Percentiles rank a stretch among this genome's conserved stretches.
Evolutionary conservation across 2,113 vertebrate genomes (phyloP).

Genomic region (Takifugu bimaculatus): DNA sequence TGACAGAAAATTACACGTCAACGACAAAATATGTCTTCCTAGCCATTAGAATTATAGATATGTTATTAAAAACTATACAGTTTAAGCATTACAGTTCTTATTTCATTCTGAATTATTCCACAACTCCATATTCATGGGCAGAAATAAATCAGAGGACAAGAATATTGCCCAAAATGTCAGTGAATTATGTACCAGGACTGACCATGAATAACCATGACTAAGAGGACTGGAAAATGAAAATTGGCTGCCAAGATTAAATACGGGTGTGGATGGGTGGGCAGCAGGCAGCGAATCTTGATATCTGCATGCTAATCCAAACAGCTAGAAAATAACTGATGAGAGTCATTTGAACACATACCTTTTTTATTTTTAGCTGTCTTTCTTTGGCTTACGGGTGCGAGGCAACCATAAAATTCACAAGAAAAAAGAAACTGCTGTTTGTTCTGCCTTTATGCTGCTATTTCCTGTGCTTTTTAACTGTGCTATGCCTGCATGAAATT

Average conservation of each 20-base stretch:
- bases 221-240: conserved; percentile 6
- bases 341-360: background rate
- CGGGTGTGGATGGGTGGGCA: background rate
- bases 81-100: too few species aligned
- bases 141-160: conserved; percentile 1
- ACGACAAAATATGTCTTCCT: too few species aligned
- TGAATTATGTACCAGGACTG: conserved; percentile 1
- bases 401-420: background rate
- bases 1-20: too few species aligned
- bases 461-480: too few species aligned
- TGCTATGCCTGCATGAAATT: background rate
- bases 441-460: background rate
- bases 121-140: background rate
- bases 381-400: background rate
- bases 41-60: too few species aligned
- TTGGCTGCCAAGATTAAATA: conserved; percentile 1
- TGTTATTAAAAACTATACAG: too few species aligned
- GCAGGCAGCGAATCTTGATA: background rate
- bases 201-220: background rate
- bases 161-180: conserved; percentile 10
- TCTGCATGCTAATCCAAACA: conserved; percentile 5
- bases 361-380: too few species aligned
- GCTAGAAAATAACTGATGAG: background rate
- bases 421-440: background rate
- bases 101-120: background rate